Evolutionary conservation across 2,113 vertebrate genomes (phyloP), one percentile per base, ranked within the genome.

Genomic region (Varanus komodoensis): DNA sequence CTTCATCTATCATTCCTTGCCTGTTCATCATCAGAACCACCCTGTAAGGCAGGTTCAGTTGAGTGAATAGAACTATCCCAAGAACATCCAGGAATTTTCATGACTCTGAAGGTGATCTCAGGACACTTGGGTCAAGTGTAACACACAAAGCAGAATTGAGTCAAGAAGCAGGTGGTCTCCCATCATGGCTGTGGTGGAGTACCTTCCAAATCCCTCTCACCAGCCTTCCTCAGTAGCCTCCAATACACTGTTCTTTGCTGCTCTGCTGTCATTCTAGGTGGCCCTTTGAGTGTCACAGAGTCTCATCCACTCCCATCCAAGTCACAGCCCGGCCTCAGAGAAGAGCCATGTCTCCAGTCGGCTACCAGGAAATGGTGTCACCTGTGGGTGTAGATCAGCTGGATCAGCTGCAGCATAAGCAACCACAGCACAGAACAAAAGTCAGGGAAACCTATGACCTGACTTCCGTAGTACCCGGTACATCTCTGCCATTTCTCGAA

Each of bases 351-450:
- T 79, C 34, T 21, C 89, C 88, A 85, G 93, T 95, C 86, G 89
- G 94, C 92, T 93, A 82, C 90, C 82, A 89, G 89, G 82, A 89
- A 89, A 85, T 78, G 82, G 48, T 85, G 83, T 79, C 89, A 85
- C 61, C 61, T 89, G 23, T 23, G 82, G 61, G 14, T 29, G 74
- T 85, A 85, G 34, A 54, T n/a, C 52, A 52, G 23, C 79, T 85
- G 82, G 74, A 54, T 79, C 23, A 2, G 74, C 61, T 71, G 25
- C 38, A 79, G 29, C 23, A 15, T 50, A 69, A 79, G 82, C 82
- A 79, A 69, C n/a, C 79, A 74, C 73, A 38, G 50, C 80, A 89
- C 34, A 83, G 54, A 79, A 29, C 27, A 27, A 78, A 44, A 57
- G 14, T 54, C 34, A 21, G 8, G n/a, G 61, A 32, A 85, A 85